Evolutionary conservation across 1,140 invertebrate genomes (phyloP).

Genomic region (Semibalanus balanoides): DNA sequence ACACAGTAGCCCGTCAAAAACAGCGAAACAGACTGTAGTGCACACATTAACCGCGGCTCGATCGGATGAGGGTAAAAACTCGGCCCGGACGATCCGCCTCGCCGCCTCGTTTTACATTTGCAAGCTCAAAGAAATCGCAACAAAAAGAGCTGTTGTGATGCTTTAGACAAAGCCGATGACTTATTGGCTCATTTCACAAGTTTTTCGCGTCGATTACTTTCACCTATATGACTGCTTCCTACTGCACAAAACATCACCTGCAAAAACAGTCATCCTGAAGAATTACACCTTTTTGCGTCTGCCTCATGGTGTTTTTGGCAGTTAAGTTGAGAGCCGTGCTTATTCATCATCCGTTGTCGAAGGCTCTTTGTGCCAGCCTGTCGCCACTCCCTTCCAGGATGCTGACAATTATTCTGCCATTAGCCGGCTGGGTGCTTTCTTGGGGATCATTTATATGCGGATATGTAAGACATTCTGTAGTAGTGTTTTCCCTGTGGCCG

Average conservation of each 20-base stretch:
- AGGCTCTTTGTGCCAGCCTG: too few relatives aligned
- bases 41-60: not conserved
- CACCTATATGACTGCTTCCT: not conserved
- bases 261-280: not conserved
- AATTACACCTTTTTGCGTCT: too few relatives aligned
- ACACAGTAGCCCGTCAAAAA: too few relatives aligned
- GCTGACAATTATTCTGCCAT: too few relatives aligned
- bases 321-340: not conserved
- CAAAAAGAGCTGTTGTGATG: not conserved
- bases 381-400: too few relatives aligned
- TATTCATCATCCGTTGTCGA: too few relatives aligned
- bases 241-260: not conserved
- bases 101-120: not conserved
- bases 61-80: not conserved
- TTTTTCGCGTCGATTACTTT: not conserved
- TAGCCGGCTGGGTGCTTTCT: too few relatives aligned
- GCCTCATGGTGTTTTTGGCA: not conserved
- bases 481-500: too few relatives aligned
- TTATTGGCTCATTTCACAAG: not conserved
- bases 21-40: too few relatives aligned
- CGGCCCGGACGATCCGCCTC: not conserved
- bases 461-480: too few relatives aligned
- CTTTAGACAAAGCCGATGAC: not conserved
- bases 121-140: not conserved
- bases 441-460: too few relatives aligned